These are phyloP conservation scores for Drosophila teissieri DNA, from an alignment of 1,140 invertebrate genomes.

Conservation along the genomic window DNA sequence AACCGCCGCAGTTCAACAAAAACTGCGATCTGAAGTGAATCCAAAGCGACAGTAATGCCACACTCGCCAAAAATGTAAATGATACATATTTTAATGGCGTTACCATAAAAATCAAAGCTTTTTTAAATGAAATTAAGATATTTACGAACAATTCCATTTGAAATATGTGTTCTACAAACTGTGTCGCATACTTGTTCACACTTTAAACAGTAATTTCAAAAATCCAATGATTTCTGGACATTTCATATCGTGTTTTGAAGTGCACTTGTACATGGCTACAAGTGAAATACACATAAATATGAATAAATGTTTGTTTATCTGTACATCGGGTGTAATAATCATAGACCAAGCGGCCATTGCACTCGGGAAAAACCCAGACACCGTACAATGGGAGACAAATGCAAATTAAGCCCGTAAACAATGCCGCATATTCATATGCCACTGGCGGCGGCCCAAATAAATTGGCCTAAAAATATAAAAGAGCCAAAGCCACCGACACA, in stretches of 20 bases:
- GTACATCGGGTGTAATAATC: conserved; percentile 32
- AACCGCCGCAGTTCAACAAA: conserved; percentile 42
- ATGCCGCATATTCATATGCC: conserved; percentile 50
- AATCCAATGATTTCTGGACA: too few species aligned
- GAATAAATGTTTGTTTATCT: conserved; percentile 26
- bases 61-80: neutral
- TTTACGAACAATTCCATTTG: neutral
- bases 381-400: conserved; percentile 53
- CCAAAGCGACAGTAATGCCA: conserved; percentile 43
- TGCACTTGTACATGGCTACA: conserved; percentile 1
- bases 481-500: conserved; percentile 21
- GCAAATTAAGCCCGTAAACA: conserved; percentile 65
- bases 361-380: conserved; percentile 31
- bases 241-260: neutral
- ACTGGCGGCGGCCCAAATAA: conserved; percentile 40
- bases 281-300: conserved; percentile 22
- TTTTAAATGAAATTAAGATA: neutral
- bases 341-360: conserved; percentile 38
- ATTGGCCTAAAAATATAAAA: conserved; percentile 58
- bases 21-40: conserved; percentile 40
- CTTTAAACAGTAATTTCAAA: too few species aligned
- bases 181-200: too few species aligned
- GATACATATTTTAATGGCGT: too few species aligned
- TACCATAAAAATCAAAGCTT: neutral
- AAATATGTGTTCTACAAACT: too few species aligned